These are phyloP conservation scores for Cheumatopsyche charites DNA, from an alignment of 1,140 invertebrate species.

Conservation along the genomic window DNA sequence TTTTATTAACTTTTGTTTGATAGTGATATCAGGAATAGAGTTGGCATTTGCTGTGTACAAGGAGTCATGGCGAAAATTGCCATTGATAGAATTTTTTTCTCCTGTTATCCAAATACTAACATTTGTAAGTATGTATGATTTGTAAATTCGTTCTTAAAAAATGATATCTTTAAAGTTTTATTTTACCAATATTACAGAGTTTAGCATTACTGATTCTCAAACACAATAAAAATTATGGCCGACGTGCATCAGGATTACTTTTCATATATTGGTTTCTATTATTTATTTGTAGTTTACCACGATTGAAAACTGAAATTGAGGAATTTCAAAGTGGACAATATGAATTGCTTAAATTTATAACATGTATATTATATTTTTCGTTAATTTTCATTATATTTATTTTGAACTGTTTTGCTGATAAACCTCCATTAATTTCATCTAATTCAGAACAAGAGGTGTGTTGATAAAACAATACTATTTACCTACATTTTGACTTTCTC, in stretches of 20 bases:
- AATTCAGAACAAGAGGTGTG: conserved; percentile 56
- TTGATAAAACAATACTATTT: too few relatives aligned
- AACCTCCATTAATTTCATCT: conserved; percentile 72
- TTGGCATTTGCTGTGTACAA: not conserved
- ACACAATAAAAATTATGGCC: conserved; percentile 71
- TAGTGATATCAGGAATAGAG: not conserved
- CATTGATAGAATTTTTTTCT: conserved; percentile 66
- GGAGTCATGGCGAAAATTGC: not conserved
- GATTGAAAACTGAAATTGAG: conserved; percentile 73
- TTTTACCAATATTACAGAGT: conserved; percentile 65
- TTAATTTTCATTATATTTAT: conserved; percentile 74
- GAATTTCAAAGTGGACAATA: not conserved
- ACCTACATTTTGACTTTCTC: too few relatives aligned
- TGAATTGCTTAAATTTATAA: conserved; percentile 62
- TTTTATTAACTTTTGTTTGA: conserved; percentile 61
- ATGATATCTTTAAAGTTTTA: not conserved
- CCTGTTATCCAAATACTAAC: conserved; percentile 76
- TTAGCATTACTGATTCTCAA: conserved; percentile 77
- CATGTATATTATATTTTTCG: conserved; percentile 83
- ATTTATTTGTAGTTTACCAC: conserved; percentile 71
- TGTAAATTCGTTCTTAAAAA: not conserved
- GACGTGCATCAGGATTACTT: conserved; percentile 83
- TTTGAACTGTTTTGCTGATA: conserved; percentile 83
- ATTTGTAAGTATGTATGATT: conserved; percentile 78
- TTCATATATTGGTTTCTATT: conserved; percentile 89